A percentile compares a stretch with the other conserved stretches of the same genome.
Conservation (phyloP, 2,888 invertebrate genomes). For the Oeneis ivallda region DNA sequence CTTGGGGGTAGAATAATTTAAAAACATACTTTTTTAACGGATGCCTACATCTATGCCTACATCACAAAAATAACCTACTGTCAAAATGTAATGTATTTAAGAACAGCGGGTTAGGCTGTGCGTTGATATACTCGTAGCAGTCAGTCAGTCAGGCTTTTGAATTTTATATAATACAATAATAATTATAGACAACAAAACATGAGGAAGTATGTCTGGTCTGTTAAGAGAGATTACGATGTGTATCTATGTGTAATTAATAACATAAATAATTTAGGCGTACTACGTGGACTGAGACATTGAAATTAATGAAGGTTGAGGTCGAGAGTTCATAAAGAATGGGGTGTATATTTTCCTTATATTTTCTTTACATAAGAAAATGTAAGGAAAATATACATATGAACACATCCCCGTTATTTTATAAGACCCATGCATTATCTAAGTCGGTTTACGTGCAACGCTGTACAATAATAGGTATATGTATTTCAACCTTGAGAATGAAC, state of each 20-base stretch:
- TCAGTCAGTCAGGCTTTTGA: too few species aligned
- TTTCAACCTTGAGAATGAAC: neutral
- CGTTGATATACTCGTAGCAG: too few species aligned
- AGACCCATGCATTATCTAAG: neutral
- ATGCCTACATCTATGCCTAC: too few species aligned
- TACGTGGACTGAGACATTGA: conserved; percentile 25
- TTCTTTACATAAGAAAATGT: too few species aligned
- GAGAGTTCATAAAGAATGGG: conserved; percentile 28
- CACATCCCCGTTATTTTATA: conserved; percentile 3
- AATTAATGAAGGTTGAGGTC: conserved; percentile 29
- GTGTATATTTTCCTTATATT: too few species aligned
- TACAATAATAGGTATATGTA: neutral
- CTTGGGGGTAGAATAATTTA: too few species aligned
- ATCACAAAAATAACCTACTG: too few species aligned
- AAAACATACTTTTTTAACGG: too few species aligned
- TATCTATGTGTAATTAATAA: conserved; percentile 35
- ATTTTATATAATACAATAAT: too few species aligned
- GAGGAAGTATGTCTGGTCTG: conserved; percentile 40
- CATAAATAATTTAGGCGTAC: conserved; percentile 29
- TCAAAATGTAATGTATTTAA: too few species aligned
- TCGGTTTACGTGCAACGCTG: conserved; percentile 6
- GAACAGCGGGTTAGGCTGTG: too few species aligned
- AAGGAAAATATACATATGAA: conserved; percentile 12
- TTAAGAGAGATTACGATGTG: conserved; percentile 34
- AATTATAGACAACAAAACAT: conserved; percentile 46